Conservation (phyloP, 2,113 vertebrate species). For the Eulemur macaco region DNA sequence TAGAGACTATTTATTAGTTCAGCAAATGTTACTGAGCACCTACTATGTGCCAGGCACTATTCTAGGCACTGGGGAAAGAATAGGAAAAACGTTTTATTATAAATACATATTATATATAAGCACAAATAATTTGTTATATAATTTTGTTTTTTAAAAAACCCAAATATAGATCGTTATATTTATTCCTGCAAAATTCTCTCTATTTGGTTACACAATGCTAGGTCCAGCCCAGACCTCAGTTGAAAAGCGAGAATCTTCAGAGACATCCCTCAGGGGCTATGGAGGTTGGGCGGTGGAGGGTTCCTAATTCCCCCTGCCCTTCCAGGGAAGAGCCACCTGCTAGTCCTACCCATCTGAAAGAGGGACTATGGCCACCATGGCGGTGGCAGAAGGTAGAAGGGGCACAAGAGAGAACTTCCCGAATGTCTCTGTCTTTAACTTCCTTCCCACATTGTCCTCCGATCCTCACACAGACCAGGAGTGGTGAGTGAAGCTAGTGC, state of each 20-base stretch:
- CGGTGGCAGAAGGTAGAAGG: neutral
- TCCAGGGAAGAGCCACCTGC: neutral
- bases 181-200: neutral
- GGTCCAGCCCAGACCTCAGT: neutral
- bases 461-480: neutral
- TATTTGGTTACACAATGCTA: neutral
- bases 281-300: neutral
- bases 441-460: neutral
- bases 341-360: neutral
- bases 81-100: neutral
- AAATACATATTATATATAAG: neutral
- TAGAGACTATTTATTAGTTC: neutral
- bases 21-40: neutral
- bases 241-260: neutral
- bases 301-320: neutral
- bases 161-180: neutral
- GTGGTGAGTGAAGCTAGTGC: neutral
- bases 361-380: neutral
- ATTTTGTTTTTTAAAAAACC: neutral
- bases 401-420: neutral
- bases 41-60: neutral
- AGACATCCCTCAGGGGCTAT: neutral
- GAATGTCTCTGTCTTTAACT: neutral
- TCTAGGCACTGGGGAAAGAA: neutral
- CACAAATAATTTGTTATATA: neutral